Evolutionary conservation across 1,140 invertebrate genomes (phyloP).

Genomic region (Andricus grossulariae): DNA sequence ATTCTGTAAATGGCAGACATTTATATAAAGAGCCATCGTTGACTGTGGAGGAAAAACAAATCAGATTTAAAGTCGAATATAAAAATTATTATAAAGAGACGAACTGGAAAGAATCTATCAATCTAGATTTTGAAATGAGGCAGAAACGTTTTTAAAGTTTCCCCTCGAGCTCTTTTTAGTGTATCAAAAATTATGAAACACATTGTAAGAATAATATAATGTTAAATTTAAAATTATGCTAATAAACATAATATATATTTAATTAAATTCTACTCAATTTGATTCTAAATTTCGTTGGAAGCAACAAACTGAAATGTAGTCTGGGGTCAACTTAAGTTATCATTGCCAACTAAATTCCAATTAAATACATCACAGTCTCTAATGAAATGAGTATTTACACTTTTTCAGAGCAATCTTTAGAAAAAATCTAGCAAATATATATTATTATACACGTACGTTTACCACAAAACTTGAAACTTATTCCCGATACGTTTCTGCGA

Average conservation of each 20-base stretch:
- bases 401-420: constrained; percentile 17
- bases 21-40: constrained; percentile 9
- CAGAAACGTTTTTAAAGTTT: not conserved
- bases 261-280: not conserved
- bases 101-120: constrained; percentile 13
- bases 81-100: constrained; percentile 9
- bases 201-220: not conserved
- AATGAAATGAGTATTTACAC: constrained; percentile 23
- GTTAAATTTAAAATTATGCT: too few species aligned
- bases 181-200: not conserved
- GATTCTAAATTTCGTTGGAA: not conserved
- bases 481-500: constrained; percentile 12
- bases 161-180: not conserved
- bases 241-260: not conserved
- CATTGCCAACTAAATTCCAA: constrained; percentile 46
- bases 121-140: not conserved
- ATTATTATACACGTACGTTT: constrained; percentile 34
- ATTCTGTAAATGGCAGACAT: constrained; percentile 19
- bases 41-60: not conserved
- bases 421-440: constrained; percentile 37
- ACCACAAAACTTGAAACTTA: constrained; percentile 33
- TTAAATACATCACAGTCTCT: constrained; percentile 41
- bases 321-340: constrained; percentile 41
- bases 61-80: constrained; percentile 5
- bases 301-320: constrained; percentile 24